Percentiles rank a stretch among this genome's conserved stretches.
These are phyloP conservation scores for Eupristina koningsbergeri DNA, from an alignment of 1,140 invertebrate species.

Conservation along the genomic window DNA sequence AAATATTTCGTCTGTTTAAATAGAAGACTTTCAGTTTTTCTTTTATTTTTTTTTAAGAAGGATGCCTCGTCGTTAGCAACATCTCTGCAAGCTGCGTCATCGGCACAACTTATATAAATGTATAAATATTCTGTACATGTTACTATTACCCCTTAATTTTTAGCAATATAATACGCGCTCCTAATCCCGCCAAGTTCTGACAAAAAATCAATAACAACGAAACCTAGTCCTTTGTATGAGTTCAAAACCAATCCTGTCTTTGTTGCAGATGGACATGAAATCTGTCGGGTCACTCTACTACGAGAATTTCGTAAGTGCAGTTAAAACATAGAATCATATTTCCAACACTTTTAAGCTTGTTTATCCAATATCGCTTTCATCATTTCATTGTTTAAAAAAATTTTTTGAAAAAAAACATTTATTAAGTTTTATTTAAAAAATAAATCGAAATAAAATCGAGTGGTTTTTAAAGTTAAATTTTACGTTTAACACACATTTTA, in stretches of 20 bases:
- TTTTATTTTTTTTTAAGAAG: conserved; percentile 70
- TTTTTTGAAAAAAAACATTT: too few relatives aligned
- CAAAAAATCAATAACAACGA: conserved; percentile 56
- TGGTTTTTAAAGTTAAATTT: too few relatives aligned
- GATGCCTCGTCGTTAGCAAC: conserved; percentile 71
- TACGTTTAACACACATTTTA: too few relatives aligned
- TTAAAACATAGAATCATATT: conserved; percentile 51
- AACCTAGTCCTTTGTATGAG: conserved; percentile 67
- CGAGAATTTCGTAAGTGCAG: conserved; percentile 92
- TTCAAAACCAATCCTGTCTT: conserved; percentile 73
- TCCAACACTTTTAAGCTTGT: background rate
- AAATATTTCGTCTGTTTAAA: conserved; percentile 45
- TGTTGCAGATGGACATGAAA: conserved; percentile 92
- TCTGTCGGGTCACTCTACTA: conserved; percentile 94
- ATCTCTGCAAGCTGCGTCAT: conserved; percentile 74
- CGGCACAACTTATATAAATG: conserved; percentile 70
- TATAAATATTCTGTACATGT: too few relatives aligned
- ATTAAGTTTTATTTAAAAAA: too few relatives aligned
- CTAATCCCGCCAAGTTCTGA: conserved; percentile 55
- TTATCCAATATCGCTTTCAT: conserved; percentile 20
- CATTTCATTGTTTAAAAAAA: conserved; percentile 10
- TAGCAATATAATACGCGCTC: conserved; percentile 58
- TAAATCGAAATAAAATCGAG: too few relatives aligned
- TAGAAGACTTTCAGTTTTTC: conserved; percentile 70
- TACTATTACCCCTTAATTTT: conserved; percentile 46